These are phyloP conservation scores for Hemiprocne comata DNA, from an alignment of 2,113 vertebrate species.

Conservation along the genomic window DNA sequence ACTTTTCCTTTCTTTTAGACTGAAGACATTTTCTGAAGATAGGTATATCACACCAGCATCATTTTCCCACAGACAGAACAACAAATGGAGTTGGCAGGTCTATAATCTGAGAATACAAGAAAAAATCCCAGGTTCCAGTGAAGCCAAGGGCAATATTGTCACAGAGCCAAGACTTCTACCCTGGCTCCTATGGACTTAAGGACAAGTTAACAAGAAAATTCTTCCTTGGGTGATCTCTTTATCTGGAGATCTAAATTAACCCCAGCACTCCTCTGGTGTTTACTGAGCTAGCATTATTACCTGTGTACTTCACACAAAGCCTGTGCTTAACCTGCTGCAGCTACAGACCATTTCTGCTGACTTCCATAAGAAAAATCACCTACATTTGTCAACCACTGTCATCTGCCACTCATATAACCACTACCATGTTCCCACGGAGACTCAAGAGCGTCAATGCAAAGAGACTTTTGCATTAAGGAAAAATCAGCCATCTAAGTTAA, in stretches of 20 bases:
- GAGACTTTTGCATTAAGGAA: not conserved
- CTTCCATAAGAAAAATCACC: not conserved
- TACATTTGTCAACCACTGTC: not conserved
- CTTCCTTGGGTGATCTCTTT: not conserved
- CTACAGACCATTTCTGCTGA: not conserved
- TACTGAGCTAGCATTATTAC: not conserved
- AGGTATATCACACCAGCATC: not conserved
- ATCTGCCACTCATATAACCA: not conserved
- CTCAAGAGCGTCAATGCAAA: not conserved
- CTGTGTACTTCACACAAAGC: not conserved
- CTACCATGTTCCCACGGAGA: not conserved
- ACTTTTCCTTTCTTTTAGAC: not conserved
- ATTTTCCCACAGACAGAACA: not conserved
- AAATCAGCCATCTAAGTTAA: not conserved
- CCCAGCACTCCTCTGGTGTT: not conserved
- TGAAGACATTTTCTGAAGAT: not conserved
- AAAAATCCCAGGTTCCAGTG: not conserved
- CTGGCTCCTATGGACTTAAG: not conserved
- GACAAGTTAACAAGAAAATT: not conserved
- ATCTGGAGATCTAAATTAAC: conserved; percentile 58
- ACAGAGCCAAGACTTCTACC: not conserved
- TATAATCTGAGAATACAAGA: not conserved
- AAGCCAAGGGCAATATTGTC: not conserved
- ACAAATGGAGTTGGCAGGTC: not conserved
- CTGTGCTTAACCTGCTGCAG: not conserved